These are phyloP conservation scores for Sebastes hopkinsi DNA, from an alignment of 2,797 vertebrate genomes.

Conservation along the genomic window DNA sequence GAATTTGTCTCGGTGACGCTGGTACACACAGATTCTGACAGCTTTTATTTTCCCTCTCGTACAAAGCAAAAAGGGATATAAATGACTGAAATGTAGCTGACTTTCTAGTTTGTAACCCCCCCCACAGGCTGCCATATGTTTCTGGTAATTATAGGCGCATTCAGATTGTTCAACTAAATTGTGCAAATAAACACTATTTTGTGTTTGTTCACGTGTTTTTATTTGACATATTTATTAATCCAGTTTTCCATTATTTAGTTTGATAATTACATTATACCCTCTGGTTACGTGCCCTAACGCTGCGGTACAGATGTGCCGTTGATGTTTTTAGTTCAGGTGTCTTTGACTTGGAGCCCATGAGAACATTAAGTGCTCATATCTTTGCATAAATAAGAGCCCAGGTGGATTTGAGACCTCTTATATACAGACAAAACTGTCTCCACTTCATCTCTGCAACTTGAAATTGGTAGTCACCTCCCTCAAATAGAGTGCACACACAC, in stretches of 20 bases:
- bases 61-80: slow-evolving; percentile 2
- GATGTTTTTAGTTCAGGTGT: background rate
- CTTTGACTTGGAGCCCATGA: background rate
- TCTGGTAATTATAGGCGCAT: slow-evolving; percentile 17
- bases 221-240: background rate
- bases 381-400: slow-evolving; percentile 26
- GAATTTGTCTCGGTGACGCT: slow-evolving; percentile 34
- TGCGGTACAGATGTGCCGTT: background rate
- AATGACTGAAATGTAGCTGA: slow-evolving; percentile 17
- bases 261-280: background rate
- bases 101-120: slow-evolving; percentile 3
- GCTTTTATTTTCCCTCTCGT: background rate
- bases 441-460: slow-evolving; percentile 30
- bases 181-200: slow-evolving; percentile 7
- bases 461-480: slow-evolving; percentile 31
- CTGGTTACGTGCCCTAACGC: background rate
- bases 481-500: slow-evolving; percentile 27
- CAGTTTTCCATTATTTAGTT: background rate
- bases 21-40: slow-evolving; percentile 16
- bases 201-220: background rate
- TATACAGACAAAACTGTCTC: slow-evolving; percentile 42
- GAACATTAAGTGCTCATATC: slow-evolving; percentile 5
- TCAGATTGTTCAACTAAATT: slow-evolving; percentile 6
- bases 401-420: slow-evolving; percentile 27
- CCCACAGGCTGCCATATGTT: slow-evolving; percentile 33